Base-by-base conservation (phyloP, 1,140 invertebrate species). In the Sitobion miscanthi region DNA sequence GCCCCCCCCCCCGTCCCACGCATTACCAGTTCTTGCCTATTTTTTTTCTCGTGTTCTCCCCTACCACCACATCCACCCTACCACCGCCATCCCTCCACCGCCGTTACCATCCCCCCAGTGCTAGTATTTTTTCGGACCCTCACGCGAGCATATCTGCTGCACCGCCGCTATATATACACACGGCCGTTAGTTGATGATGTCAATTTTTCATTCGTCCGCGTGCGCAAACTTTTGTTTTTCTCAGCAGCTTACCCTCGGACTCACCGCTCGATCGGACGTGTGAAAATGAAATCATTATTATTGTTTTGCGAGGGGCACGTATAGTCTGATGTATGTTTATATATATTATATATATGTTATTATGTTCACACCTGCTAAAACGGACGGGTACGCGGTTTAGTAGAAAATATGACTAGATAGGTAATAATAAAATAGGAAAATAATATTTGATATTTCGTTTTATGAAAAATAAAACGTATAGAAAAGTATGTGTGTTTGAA, bases 161-260 rank as follows among this genome's bases (percentile, higher is more conserved):
- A 88, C 47, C n/a, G 14, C 87, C 0, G 83, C 23, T 42, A 11
- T 42, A 45, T 14, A 42, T 38, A 35, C n/a, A 35, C n/a, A 21
- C n/a, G 8, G 38, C 35, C 77, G 49, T 52, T 23, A 23, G 91
- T 85, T 93, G 91, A 93, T 93, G 91, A 93, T 85, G 91, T 93
- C 91, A 86, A 93, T 93, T 93, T 93, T 93, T 93, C 91, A 86
- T 86, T 42, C 38, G 91, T 93, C 77, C 47, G n/a, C 49, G 23
- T 47, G 47, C 91, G 49, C 45, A 93, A 93, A 93, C 91, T 93
- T 93, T 93, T 54, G 91, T 93, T 93, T 93, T 93, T 93, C 82
- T 57, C 82, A 85, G n/a, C 82, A 30, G 11, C 30, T 54, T 35
- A 77, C 62, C 90, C 45, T 20, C 17, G 57, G 57, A 20, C 57